phyloP scores from a whole-genome alignment of 92 coral and sea anemone genomes.

The Epizoanthus fatuus region DNA sequence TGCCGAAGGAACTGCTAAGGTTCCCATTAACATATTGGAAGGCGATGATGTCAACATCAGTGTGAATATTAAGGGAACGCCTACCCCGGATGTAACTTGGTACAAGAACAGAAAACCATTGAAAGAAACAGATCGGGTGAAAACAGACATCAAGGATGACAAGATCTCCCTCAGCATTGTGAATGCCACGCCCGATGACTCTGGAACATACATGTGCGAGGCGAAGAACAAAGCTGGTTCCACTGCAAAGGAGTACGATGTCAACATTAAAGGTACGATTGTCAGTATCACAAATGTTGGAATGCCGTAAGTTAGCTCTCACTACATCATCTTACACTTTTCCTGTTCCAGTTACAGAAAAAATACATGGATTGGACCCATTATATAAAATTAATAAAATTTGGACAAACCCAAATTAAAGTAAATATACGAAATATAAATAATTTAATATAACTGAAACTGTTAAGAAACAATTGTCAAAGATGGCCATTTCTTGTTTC shows the following conservation, averaged over 20 bases:
- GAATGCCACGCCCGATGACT: conserved; percentile 77
- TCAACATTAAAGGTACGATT: conserved; percentile 74
- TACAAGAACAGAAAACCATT: conserved; percentile 70
- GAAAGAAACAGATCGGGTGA: conserved; percentile 60
- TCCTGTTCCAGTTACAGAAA: no score
- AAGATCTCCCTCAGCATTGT: conserved; percentile 61
- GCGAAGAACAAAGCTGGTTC: conserved; percentile 77
- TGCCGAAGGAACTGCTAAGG: conserved; percentile 69
- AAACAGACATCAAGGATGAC: conserved; percentile 69
- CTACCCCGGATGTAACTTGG: conserved; percentile 83
- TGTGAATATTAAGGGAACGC: conserved; percentile 70
- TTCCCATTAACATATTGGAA: conserved; percentile 63
- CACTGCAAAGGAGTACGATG: conserved; percentile 60
- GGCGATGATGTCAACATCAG: conserved; percentile 68
- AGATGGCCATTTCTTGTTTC: no score
- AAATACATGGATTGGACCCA: no score
- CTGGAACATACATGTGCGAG: conserved; percentile 79
- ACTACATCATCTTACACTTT: no score
- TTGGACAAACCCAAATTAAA: no score
- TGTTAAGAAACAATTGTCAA: no score
- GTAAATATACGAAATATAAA: no score
- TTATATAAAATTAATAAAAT: no score
- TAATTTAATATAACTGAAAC: no score
- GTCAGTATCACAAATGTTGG: not conserved
- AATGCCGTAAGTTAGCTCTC: not conserved